These are phyloP conservation scores for Ovis aries DNA, from an alignment of 2,113 vertebrate genomes.

Conservation along the genomic window ARS-UI_Ramb_v3.0 NC_056056.1:60943001-60943500, in stretches of 20 bases:
- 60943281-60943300: background rate
- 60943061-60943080: background rate
- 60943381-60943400: background rate
- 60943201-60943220: background rate
- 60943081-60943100: background rate
- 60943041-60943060: background rate
- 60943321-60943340: background rate
- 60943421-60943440: background rate
- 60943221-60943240: background rate
- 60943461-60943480: background rate
- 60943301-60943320: background rate
- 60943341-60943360: background rate
- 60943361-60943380: background rate
- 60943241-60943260: background rate
- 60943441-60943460: background rate
- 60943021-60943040: background rate
- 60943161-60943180: background rate
- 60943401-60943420: background rate
- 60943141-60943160: background rate
- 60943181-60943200: background rate
- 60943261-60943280: background rate
- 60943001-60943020: background rate
- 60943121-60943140: background rate
- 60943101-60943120: background rate
- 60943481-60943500: background rate